Base-by-base conservation (phyloP, 35 echinoderm and acorn worm genomes). In the Ptychodera flava region DNA sequence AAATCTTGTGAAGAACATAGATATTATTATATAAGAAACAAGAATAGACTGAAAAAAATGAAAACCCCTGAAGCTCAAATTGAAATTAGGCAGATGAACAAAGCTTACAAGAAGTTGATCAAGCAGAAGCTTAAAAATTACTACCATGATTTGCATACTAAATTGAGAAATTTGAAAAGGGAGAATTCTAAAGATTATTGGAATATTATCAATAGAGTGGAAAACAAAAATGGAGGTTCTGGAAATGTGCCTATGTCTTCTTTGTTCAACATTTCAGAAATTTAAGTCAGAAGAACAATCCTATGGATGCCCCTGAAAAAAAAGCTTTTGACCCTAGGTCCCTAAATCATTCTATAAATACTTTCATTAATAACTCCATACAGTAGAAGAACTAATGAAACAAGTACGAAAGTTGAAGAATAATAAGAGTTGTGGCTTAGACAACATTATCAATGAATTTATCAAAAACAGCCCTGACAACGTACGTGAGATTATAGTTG, bases 361-460 rank as follows among this genome's bases (percentile, higher is more conserved):
- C 6, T 6, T 64, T 64, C 22, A 64, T 64, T 64, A 64, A 64
- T 64, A 12, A 12, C 22, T 22, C 45, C 45, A 12, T 22, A 64
- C 45, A 12, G 45, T 64, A 22, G 45, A 64, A 12, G 45, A 77
- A 28, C 16, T 89, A 27, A 81, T 52, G 79, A 82, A 29, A 36
- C 16, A 14, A 28, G 81, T 45, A 38, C 75, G 30, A n/a, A 89
- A 88, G n/a, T 34, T 84, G 15, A 84, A 84, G 34, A n/a, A 31
- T 14, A 84, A 14, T 1, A 36, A 32, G 16, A 36, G 1, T 15
- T 84, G 36, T 34, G 36, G 36, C 10, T 1, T n/a, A 1, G 82
- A 34, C 16, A 34, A 34, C 29, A 36, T 84, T 29, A 36, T 16
- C 29, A 36, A 84, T 28, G 82, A 84, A 34, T 36, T 84, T 31